Evolutionary conservation across 2,888 invertebrate species (phyloP).

Genomic region (Epinotia ramella): DNA sequence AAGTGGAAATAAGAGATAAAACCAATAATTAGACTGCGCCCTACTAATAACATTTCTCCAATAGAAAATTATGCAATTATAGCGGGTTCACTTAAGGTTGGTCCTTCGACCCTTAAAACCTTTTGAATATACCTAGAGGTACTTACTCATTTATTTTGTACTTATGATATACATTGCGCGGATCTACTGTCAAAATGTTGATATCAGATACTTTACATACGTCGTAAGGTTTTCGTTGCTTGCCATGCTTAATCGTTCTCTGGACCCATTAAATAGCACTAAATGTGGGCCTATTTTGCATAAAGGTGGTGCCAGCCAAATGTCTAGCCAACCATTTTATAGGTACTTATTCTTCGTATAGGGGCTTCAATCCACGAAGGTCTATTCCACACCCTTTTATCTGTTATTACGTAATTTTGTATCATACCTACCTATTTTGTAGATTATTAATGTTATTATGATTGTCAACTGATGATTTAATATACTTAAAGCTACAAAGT

Average conservation of each 20-base stretch:
- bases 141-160: no score
- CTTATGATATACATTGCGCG: neutral
- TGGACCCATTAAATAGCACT: neutral
- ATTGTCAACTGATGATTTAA: neutral
- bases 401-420: no score
- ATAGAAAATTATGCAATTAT: no score
- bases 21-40: no score
- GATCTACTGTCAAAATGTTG: neutral
- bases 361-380: neutral
- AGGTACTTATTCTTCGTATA: no score
- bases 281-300: neutral
- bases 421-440: no score
- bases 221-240: neutral
- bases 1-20: no score
- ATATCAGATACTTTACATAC: neutral
- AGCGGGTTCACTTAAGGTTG: no score
- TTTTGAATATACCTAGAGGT: no score
- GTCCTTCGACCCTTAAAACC: no score
- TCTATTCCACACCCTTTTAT: neutral
- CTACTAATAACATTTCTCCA: no score
- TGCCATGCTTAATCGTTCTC: neutral
- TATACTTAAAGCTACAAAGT: neutral
- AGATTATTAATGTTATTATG: no score
- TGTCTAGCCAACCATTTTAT: neutral
- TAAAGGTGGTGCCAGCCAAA: neutral